Conservation (phyloP, 2,888 invertebrate genomes). For the Euzophera pinguis region DNA sequence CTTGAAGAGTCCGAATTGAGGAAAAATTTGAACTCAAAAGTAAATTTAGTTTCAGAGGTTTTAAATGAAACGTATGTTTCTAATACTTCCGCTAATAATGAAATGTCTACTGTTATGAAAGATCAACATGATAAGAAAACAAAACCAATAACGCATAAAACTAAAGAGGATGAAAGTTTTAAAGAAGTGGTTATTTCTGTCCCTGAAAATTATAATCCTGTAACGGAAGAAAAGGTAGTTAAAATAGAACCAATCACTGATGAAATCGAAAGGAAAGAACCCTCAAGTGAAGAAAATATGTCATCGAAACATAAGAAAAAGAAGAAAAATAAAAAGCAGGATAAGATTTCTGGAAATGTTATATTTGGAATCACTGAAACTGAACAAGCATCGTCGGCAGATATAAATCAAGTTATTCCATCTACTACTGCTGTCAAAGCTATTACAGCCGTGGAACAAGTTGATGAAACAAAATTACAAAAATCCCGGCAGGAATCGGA, state of each 20-base stretch:
- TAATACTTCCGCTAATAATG: not conserved
- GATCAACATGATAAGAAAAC: too few relatives aligned
- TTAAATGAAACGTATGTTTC: not conserved
- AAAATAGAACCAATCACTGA: not conserved
- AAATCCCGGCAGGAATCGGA: conserved; percentile 29
- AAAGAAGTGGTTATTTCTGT: not conserved
- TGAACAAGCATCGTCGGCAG: conserved; percentile 23
- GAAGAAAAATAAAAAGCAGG: conserved; percentile 45
- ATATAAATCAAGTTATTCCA: conserved; percentile 27
- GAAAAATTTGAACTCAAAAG: not conserved
- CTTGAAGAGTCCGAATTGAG: not conserved
- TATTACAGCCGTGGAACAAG: conserved; percentile 32
- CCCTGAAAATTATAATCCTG: not conserved
- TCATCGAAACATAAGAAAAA: conserved; percentile 40
- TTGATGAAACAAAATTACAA: conserved; percentile 31
- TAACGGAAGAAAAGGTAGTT: not conserved
- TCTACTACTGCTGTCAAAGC: conserved; percentile 28
- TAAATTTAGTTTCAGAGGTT: not conserved
- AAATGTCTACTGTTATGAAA: too few relatives aligned
- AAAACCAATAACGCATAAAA: too few relatives aligned
- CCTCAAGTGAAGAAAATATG: conserved; percentile 6
- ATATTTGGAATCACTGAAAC: conserved; percentile 28
- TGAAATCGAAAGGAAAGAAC: not conserved
- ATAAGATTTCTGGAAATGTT: conserved; percentile 29
- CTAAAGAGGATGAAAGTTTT: too few relatives aligned